Conservation (phyloP, 2,888 invertebrate species). For the Nebria salina region DNA sequence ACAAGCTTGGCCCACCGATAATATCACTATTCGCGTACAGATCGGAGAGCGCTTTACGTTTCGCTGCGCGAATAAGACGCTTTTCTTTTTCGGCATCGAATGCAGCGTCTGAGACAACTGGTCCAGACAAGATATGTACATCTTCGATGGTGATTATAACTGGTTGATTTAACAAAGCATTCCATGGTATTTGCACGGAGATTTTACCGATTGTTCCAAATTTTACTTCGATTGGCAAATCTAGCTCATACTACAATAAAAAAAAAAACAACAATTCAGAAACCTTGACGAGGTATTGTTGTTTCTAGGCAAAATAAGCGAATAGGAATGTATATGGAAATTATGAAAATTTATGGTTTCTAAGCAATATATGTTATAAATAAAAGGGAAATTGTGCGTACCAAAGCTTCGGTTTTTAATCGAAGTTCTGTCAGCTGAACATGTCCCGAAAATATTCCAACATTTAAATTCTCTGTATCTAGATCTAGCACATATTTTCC, state of each 20-base stretch:
- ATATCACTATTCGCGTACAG: conserved; percentile 70
- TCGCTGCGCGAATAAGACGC: conserved; percentile 76
- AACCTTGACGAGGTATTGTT: background rate
- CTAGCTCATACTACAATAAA: conserved; percentile 77
- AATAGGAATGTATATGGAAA: background rate
- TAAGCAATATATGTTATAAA: background rate
- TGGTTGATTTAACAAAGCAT: conserved; percentile 77
- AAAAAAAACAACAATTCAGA: conserved; percentile 50
- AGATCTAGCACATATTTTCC: conserved; percentile 85
- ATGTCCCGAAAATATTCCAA: conserved; percentile 84
- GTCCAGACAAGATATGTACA: conserved; percentile 78
- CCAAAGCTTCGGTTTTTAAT: conserved; percentile 83
- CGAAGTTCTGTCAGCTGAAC: conserved; percentile 81
- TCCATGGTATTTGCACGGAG: conserved; percentile 81
- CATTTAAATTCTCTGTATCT: conserved; percentile 83
- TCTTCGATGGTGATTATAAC: conserved; percentile 80
- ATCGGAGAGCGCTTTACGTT: conserved; percentile 75
- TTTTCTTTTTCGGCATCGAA: conserved; percentile 80
- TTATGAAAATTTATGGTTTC: background rate
- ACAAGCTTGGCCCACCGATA: conserved; percentile 71
- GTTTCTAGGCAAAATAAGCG: background rate
- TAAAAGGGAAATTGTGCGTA: conserved; percentile 62
- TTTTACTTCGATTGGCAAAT: conserved; percentile 83
- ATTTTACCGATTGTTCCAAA: conserved; percentile 82
- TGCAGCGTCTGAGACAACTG: conserved; percentile 73